A percentile compares a stretch with the other conserved stretches of the same genome.
Evolutionary conservation across 2,113 vertebrate species (phyloP).

Genomic region (Delphinus delphis): DNA sequence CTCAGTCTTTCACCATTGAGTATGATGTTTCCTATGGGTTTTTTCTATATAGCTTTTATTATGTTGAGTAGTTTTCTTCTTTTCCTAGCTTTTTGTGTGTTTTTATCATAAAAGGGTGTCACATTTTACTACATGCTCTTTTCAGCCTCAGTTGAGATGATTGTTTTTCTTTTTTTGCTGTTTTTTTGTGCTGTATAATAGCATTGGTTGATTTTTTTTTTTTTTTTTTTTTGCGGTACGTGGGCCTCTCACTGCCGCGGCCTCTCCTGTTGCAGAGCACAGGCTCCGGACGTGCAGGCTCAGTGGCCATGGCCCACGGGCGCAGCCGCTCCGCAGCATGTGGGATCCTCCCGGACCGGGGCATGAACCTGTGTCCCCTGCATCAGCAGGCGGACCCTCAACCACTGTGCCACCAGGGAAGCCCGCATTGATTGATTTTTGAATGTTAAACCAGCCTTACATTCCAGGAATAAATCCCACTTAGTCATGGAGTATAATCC

Average conservation of each 20-base stretch:
- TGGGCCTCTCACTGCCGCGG: no score
- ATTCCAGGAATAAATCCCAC: background rate
- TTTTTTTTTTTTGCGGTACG: no score
- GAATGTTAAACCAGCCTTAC: background rate
- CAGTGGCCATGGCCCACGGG: no score
- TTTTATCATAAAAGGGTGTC: background rate
- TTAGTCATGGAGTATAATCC: background rate
- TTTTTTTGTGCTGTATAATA: background rate
- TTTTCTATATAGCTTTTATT: background rate
- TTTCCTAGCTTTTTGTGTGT: background rate
- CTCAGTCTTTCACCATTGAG: background rate
- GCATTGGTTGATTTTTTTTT: background rate
- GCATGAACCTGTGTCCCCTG: no score
- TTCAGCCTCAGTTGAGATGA: background rate
- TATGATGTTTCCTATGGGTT: background rate
- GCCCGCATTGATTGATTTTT: background rate
- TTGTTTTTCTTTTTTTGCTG: no score
- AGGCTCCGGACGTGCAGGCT: no score
- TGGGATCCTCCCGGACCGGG: no score
- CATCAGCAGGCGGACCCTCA: no score
- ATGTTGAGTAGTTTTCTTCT: background rate
- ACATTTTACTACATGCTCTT: background rate
- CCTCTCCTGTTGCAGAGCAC: no score
- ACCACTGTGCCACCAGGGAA: no score
- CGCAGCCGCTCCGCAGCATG: no score